Conservation (phyloP, 2,888 invertebrate genomes). For the Terebella lapidaria region DNA sequence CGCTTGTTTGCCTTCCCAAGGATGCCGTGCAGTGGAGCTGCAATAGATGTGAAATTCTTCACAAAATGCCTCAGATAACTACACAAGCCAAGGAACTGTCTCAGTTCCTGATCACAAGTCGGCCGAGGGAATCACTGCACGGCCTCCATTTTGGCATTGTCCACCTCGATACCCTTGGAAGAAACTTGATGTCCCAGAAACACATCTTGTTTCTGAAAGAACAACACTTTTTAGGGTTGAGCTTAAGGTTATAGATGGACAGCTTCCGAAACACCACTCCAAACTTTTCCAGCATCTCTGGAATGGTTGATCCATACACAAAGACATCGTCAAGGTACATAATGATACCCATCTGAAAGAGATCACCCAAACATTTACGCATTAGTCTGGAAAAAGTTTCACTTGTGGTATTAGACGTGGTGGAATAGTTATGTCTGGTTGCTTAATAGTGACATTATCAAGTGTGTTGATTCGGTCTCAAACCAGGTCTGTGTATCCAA, state of each 20-base stretch:
- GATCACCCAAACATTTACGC: background rate
- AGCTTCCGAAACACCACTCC: background rate
- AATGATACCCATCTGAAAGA: background rate
- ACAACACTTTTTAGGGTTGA: background rate
- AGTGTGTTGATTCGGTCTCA: background rate
- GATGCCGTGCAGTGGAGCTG: background rate
- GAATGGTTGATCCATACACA: background rate
- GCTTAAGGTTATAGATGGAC: background rate
- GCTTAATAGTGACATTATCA: background rate
- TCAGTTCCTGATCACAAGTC: background rate
- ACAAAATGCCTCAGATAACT: background rate
- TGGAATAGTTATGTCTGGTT: background rate
- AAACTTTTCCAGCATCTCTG: background rate
- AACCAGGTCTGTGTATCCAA: background rate
- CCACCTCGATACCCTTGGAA: background rate
- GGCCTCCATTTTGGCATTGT: background rate
- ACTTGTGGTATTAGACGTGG: background rate
- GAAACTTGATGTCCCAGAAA: background rate
- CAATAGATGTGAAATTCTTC: background rate
- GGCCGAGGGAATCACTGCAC: background rate
- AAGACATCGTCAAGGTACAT: background rate
- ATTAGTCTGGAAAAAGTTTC: background rate
- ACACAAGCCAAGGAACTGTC: background rate
- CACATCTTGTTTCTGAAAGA: background rate
- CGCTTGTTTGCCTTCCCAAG: too few species aligned